A percentile compares a stretch with the other conserved stretches of the same genome.
Evolutionary conservation across 2,113 vertebrate species (phyloP).

Genomic region (Oxyura jamaicensis): DNA sequence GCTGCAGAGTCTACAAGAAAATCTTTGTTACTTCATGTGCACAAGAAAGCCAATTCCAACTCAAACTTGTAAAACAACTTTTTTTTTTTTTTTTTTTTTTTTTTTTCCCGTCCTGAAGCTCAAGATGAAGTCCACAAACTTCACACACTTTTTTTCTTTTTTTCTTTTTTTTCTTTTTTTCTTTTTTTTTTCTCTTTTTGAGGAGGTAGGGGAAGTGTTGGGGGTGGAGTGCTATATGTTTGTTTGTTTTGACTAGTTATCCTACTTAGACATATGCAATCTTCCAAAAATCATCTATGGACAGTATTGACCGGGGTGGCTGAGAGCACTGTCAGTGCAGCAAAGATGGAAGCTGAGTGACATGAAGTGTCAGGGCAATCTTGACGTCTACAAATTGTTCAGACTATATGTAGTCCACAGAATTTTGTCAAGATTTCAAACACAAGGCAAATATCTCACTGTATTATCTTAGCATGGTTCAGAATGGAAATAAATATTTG

Average conservation of each 20-base stretch:
- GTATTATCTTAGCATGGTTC: background rate
- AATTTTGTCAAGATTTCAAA: background rate
- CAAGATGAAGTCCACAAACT: background rate
- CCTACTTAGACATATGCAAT: background rate
- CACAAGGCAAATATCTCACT: background rate
- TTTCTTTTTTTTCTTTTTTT: too few relatives aligned
- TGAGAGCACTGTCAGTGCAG: background rate
- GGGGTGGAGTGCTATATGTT: too few relatives aligned
- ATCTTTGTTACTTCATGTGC: accelerated
- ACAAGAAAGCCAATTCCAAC: background rate
- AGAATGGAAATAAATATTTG: background rate
- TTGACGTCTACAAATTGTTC: background rate
- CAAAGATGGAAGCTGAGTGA: background rate
- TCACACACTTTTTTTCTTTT: too few relatives aligned
- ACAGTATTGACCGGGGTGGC: background rate
- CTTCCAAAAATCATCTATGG: background rate
- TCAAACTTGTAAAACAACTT: background rate
- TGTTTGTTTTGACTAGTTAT: background rate
- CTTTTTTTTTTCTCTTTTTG: too few relatives aligned
- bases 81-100: background rate
- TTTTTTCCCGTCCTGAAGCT: background rate
- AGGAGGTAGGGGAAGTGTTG: too few relatives aligned
- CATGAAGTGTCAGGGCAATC: background rate
- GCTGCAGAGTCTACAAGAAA: background rate
- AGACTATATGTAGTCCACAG: too few relatives aligned